Evolutionary conservation across 2,888 invertebrate genomes (phyloP).

Genomic region (Mesorhabditis belari): DNA sequence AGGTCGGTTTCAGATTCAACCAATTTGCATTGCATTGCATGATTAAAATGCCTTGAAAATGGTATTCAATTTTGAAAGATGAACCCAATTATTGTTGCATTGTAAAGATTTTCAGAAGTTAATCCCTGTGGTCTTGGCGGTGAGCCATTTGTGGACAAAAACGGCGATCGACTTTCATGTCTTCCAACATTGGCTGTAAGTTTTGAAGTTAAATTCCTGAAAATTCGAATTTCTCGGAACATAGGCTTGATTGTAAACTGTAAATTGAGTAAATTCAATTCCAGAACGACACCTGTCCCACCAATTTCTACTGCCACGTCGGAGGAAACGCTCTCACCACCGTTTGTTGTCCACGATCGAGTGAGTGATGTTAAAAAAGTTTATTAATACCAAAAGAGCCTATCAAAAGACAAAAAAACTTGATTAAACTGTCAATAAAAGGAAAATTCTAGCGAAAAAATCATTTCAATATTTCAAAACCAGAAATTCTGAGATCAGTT

Average conservation of each 20-base stretch:
- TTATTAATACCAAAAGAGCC: background rate
- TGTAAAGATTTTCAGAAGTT: slow-evolving; percentile 19
- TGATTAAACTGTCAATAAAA: too few relatives aligned
- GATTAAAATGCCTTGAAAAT: background rate
- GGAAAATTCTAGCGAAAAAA: too few relatives aligned
- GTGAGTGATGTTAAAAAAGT: too few relatives aligned
- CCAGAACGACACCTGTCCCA: slow-evolving; percentile 20
- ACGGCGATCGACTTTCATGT: slow-evolving; percentile 36
- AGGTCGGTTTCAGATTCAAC: slow-evolving; percentile 11
- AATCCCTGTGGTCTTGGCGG: slow-evolving; percentile 48
- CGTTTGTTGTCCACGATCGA: slow-evolving; percentile 42
- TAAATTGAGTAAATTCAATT: background rate
- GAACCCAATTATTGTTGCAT: background rate
- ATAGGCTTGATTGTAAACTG: too few relatives aligned
- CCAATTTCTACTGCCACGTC: slow-evolving; percentile 44
- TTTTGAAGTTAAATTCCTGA: background rate
- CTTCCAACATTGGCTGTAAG: slow-evolving; percentile 22
- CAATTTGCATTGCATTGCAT: too few relatives aligned
- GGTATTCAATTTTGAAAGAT: background rate
- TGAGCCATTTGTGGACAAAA: slow-evolving; percentile 35
- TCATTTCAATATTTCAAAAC: too few relatives aligned
- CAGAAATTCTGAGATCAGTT: too few relatives aligned
- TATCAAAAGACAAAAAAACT: background rate
- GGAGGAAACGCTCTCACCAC: slow-evolving; percentile 39
- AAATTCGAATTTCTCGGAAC: too few relatives aligned